A percentile compares a stretch with the other conserved stretches of the same genome.
Evolutionary conservation across 1,140 invertebrate species (phyloP).

Genomic region (Drosophila nebulosa): DNA sequence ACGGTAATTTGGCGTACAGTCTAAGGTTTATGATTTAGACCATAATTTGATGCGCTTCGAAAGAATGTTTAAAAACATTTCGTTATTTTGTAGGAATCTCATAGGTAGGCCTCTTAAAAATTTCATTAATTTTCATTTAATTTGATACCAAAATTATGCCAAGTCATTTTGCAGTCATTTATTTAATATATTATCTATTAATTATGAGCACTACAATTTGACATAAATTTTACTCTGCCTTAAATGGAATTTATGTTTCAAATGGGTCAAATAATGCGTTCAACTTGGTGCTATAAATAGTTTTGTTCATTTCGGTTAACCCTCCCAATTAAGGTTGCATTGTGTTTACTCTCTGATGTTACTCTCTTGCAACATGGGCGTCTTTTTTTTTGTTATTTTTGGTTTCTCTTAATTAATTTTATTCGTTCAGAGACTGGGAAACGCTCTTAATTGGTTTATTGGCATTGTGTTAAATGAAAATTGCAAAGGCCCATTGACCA

Average conservation of each 20-base stretch:
- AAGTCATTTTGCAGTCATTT: neutral
- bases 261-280: slow-evolving; percentile 25
- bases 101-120: too few relatives aligned
- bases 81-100: too few relatives aligned
- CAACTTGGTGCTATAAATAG: slow-evolving; percentile 10
- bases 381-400: too few relatives aligned
- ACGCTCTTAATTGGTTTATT: slow-evolving; percentile 16
- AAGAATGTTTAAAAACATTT: too few relatives aligned
- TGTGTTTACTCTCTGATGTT: slow-evolving; percentile 2
- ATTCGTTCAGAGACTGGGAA: slow-evolving; percentile 15
- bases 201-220: neutral
- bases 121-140: too few relatives aligned
- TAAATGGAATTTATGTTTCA: neutral
- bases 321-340: slow-evolving; percentile 33
- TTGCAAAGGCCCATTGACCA: slow-evolving; percentile 21
- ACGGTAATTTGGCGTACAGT: too few relatives aligned
- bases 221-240: neutral
- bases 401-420: slow-evolving; percentile 28
- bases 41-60: too few relatives aligned
- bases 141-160: too few relatives aligned
- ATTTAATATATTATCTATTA: neutral
- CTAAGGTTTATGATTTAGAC: too few relatives aligned
- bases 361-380: slow-evolving; percentile 11
- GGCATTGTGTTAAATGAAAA: slow-evolving; percentile 24
- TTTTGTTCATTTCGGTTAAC: neutral